Evolutionary conservation across 2,797 vertebrate species (phyloP).

Genomic region (Bufotes viridis): DNA sequence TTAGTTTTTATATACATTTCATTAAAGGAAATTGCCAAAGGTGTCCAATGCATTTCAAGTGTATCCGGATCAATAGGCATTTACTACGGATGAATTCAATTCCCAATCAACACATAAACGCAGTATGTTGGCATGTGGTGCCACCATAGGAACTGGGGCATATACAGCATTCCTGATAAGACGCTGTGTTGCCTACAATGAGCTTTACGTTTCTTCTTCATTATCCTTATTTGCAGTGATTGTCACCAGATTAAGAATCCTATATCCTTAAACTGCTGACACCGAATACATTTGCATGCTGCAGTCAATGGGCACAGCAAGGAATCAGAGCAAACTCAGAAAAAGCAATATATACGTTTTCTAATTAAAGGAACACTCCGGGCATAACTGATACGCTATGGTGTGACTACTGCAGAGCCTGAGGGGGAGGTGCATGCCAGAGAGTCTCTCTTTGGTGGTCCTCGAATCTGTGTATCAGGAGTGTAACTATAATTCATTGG

Average conservation of each 20-base stretch:
- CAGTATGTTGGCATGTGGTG: background rate
- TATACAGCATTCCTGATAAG: background rate
- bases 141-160: background rate
- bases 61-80: background rate
- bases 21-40: too few species aligned
- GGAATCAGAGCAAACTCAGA: background rate
- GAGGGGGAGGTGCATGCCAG: background rate
- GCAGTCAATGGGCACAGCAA: background rate
- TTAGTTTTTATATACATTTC: too few species aligned
- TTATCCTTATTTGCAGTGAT: background rate
- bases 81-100: background rate
- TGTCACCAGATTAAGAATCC: background rate
- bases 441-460: background rate
- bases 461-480: background rate
- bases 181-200: background rate
- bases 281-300: background rate
- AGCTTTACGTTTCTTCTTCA: background rate
- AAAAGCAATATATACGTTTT: background rate
- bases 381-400: background rate
- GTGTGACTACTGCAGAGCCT: background rate
- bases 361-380: background rate
- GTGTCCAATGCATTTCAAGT: too few species aligned
- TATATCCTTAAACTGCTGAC: background rate
- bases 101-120: background rate
- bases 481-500: too few species aligned